phyloP scores from a whole-genome alignment of 1,140 invertebrate genomes.

The Diuraphis noxia region DNA sequence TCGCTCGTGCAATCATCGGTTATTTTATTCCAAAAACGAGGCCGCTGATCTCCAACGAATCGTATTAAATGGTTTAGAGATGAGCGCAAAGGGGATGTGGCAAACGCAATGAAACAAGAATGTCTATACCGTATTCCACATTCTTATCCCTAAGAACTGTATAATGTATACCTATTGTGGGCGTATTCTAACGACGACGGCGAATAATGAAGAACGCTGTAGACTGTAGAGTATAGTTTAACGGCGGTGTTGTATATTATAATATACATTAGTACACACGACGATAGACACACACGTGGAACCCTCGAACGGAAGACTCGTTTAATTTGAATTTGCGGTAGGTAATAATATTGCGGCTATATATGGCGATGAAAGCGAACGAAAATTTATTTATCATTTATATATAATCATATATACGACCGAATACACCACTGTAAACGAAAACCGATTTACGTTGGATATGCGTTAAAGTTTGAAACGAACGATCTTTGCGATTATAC shows the following conservation, averaged over 20 bases:
- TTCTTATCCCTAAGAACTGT: neutral
- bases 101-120: neutral
- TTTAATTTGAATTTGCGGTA: neutral
- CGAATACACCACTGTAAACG: neutral
- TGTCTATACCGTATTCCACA: neutral
- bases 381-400: neutral
- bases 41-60: neutral
- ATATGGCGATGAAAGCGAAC: neutral
- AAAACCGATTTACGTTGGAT: neutral
- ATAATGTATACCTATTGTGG: neutral
- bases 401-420: neutral
- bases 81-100: too few relatives aligned
- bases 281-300: neutral
- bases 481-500: neutral
- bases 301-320: neutral
- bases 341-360: neutral
- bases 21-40: neutral
- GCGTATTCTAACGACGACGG: neutral
- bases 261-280: neutral
- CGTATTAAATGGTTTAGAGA: neutral
- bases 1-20: neutral
- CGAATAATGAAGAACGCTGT: neutral
- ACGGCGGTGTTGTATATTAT: neutral
- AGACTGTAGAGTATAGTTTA: too few relatives aligned
- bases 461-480: neutral